These are phyloP conservation scores for Dendrophyllia cribrosa DNA, from an alignment of 64 coral and sea anemone species.

Conservation along the genomic window DNA sequence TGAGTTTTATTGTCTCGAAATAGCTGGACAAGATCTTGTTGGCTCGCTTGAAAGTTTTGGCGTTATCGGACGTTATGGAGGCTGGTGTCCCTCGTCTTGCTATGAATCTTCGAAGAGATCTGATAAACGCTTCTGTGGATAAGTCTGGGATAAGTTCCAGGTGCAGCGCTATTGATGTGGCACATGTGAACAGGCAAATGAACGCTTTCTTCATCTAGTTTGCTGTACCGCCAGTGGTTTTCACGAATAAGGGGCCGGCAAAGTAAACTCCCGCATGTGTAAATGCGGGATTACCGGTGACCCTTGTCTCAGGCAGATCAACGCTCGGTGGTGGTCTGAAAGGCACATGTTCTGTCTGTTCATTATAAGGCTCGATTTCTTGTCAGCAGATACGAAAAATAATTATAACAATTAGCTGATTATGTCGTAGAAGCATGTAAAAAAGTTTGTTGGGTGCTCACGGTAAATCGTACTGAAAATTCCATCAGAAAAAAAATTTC, in stretches of 20 bases:
- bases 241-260: slow-evolving; percentile 66
- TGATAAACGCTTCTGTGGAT: slow-evolving; percentile 68
- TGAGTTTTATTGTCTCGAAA: slow-evolving; percentile 37
- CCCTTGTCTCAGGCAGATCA: slow-evolving; percentile 65
- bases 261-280: slow-evolving; percentile 73
- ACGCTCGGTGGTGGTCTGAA: slow-evolving; percentile 16
- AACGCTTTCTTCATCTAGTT: slow-evolving; percentile 55
- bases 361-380: no score
- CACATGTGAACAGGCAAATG: slow-evolving; percentile 76
- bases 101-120: slow-evolving; percentile 67
- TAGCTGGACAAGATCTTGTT: slow-evolving; percentile 58
- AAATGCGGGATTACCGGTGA: slow-evolving; percentile 39
- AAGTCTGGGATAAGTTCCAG: slow-evolving; percentile 58
- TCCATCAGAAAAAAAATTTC: no score
- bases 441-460: no score
- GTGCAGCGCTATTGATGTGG: slow-evolving; percentile 65
- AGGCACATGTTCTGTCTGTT: neutral
- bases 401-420: no score
- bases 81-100: slow-evolving; percentile 55
- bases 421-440: no score
- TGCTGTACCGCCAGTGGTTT: slow-evolving; percentile 23
- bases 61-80: slow-evolving; percentile 74
- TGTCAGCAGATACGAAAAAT: no score
- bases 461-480: no score
- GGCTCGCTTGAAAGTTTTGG: slow-evolving; percentile 82